A percentile compares a stretch with the other conserved stretches of the same genome.
These are phyloP conservation scores for Gadus macrocephalus DNA, from an alignment of 2,113 vertebrate species.

Conservation along the genomic window DNA sequence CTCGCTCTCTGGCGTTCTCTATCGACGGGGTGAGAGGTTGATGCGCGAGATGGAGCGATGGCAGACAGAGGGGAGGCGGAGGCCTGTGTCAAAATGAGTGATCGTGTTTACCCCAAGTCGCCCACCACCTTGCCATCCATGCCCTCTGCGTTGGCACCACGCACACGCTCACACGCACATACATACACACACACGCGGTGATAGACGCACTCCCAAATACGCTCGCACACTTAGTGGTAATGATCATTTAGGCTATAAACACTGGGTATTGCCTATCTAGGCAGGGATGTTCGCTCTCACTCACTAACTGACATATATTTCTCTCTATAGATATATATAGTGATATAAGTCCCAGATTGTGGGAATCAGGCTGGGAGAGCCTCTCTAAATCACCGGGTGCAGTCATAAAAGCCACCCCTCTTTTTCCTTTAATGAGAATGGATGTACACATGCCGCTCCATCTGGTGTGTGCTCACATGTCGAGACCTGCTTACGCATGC, in stretches of 20 bases:
- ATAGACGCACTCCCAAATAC: not conserved
- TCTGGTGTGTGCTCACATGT: too few species aligned
- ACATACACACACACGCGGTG: constrained; percentile 2
- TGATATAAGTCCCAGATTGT: too few species aligned
- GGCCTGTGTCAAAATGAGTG: not conserved
- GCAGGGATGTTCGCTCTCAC: not conserved
- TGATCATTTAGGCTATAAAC: not conserved
- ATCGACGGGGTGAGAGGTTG: not conserved
- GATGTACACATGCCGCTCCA: too few species aligned
- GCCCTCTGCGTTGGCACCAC: not conserved
- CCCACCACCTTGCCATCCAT: constrained; percentile 9
- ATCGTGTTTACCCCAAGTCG: not conserved
- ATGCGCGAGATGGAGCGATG: constrained; percentile 11
- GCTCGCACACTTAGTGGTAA: not conserved
- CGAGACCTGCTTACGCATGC: too few species aligned
- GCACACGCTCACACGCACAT: not conserved
- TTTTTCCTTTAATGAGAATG: too few species aligned
- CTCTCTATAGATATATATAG: too few species aligned
- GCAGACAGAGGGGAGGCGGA: constrained; percentile 4
- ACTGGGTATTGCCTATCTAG: not conserved
- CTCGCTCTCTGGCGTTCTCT: constrained; percentile 10
- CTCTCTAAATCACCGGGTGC: too few species aligned
- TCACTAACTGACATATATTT: not conserved
- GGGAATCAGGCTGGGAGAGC: too few species aligned
- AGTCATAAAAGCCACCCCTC: too few species aligned